Conservation (phyloP, 2,888 invertebrate species). For the Dioctria rufipes region DNA sequence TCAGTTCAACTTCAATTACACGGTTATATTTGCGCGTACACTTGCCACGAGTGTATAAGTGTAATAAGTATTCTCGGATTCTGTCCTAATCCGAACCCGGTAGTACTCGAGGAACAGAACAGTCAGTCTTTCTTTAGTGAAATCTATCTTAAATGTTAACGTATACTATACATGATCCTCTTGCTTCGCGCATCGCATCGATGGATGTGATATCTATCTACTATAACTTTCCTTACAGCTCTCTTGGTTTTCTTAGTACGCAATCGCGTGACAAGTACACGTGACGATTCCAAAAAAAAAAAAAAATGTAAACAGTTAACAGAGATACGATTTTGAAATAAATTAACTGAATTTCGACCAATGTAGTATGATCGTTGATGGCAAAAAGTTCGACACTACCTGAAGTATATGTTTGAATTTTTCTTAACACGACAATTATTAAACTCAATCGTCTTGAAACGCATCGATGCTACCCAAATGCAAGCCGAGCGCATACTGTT, state of each 20-base stretch:
- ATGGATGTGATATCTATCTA: neutral
- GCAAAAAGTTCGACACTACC: too few relatives aligned
- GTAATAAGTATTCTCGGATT: neutral
- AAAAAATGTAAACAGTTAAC: slow-evolving; percentile 35
- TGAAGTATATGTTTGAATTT: too few relatives aligned
- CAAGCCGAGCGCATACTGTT: slow-evolving; percentile 35
- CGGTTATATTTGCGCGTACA: slow-evolving; percentile 25
- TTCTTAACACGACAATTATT: neutral
- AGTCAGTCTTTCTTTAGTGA: neutral
- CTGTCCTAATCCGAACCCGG: slow-evolving; percentile 35
- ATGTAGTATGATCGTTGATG: too few relatives aligned
- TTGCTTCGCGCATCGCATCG: slow-evolving; percentile 25
- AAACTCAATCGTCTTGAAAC: neutral
- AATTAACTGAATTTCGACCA: neutral
- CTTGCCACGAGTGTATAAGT: neutral
- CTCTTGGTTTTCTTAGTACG: neutral
- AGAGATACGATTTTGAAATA: slow-evolving; percentile 17
- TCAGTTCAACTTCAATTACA: slow-evolving; percentile 26
- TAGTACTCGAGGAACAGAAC: slow-evolving; percentile 28
- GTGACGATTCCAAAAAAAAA: slow-evolving; percentile 8
- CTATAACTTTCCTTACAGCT: neutral
- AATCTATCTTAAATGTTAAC: neutral
- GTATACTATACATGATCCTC: neutral
- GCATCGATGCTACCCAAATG: slow-evolving; percentile 34
- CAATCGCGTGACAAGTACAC: slow-evolving; percentile 45